phyloP scores from a whole-genome alignment of 1,140 invertebrate species.

The Neodiprion lecontei region DNA sequence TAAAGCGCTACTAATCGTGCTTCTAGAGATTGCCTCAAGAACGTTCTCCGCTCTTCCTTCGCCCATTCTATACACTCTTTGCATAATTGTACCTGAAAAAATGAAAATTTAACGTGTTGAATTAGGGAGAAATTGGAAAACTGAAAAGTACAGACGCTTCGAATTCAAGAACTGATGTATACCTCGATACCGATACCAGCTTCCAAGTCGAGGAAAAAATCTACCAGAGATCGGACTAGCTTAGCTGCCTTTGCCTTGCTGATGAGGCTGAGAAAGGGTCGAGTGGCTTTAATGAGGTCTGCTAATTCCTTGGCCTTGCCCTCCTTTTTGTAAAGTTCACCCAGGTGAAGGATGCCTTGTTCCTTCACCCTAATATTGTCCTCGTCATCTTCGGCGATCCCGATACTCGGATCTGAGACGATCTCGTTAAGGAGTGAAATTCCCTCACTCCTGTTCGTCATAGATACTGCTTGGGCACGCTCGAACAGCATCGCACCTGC shows the following conservation, averaged over 20 bases:
- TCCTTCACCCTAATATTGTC: constrained; percentile 88
- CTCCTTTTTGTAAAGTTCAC: constrained; percentile 89
- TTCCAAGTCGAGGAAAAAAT: constrained; percentile 97
- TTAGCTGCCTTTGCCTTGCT: constrained; percentile 99
- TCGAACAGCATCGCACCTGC: constrained; percentile 88
- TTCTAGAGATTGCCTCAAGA: constrained; percentile 95
- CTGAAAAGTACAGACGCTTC: constrained; percentile 8
- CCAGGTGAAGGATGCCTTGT: constrained; percentile 87
- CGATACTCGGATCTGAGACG: constrained; percentile 69
- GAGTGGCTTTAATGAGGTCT: constrained; percentile 89
- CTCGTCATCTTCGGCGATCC: constrained; percentile 79
- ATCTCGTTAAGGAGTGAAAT: constrained; percentile 76
- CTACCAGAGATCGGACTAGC: constrained; percentile 93
- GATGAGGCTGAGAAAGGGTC: constrained; percentile 92
- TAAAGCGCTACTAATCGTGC: constrained; percentile 92
- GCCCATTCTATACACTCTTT: constrained; percentile 99
- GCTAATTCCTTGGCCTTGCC: constrained; percentile 93
- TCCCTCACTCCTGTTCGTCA: constrained; percentile 74
- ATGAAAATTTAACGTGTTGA: constrained; percentile 15
- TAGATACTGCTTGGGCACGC: constrained; percentile 74
- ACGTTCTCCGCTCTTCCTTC: constrained; percentile 95
- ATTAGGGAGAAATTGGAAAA: constrained; percentile 5
- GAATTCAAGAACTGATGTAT: not conserved
- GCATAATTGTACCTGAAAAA: constrained; percentile 74
- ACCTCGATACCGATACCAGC: constrained; percentile 90